Evolutionary conservation across 2,113 vertebrate species (phyloP), one percentile per base, ranked within the genome.

Genomic region (Antidorcas marsupialis): DNA sequence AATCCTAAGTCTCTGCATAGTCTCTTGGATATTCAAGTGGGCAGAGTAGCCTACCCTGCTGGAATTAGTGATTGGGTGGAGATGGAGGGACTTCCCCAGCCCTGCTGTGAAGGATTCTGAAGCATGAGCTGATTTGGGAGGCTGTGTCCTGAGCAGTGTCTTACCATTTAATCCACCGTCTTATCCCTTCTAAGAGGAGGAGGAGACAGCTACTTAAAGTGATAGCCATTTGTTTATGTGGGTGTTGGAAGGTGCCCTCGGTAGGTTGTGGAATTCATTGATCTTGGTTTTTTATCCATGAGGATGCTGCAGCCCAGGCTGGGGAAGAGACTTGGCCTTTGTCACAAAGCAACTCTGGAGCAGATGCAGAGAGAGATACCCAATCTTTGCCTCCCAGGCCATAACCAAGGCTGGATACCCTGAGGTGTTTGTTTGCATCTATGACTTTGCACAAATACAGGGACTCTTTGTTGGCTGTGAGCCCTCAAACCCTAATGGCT

Each of bases 371-470:
- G 59, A 16, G 78, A 39, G 85, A 74, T 89, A 86, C 45, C 33
- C 85, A 81, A 10, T 62, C 71, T 21, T 64, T 83, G 62, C 36
- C 84, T 83, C 81, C 39, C 43, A 43, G 64, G 43, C 64, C 19
- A 10, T 19, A 23, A 89, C 25, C 27, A 43, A 67, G 89, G 57
- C 52, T 78, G 39, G 57, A 39, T 33, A 14, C n/a, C 87, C 74
- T 30, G n/a, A 55, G 57, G 78, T 52, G 25, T 62, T 36, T n/a
- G 57, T 92, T 89, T 36, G 62, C 57, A 59, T 94, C 95, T 91
- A 43, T 96, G 96, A 98, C 96, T 96, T 91, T 93, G 97, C 94
- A 96, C 55, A 96, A 96, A 95, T 79, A 53, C 92, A n/a, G 87
- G 2, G 39, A 88, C 21, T 87, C 78, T 36, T 71, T n/a, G 45